Percentiles rank a stretch among this genome's conserved stretches.
Evolutionary conservation across 2,113 vertebrate species (phyloP).

Genomic region (Phylloscopus trochilus): DNA sequence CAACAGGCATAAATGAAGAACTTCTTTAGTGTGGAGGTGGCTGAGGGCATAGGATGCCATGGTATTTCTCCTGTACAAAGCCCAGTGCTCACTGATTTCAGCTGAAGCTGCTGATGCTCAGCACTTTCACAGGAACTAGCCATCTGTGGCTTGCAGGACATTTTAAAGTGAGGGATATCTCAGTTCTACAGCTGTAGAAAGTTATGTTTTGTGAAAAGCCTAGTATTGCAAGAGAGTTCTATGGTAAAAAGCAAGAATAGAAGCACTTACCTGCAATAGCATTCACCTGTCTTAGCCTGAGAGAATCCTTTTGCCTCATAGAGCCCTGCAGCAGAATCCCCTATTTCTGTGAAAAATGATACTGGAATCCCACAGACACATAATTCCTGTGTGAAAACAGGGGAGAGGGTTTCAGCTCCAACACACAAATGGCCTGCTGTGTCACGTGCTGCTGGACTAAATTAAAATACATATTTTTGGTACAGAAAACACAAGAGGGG

Average conservation of each 20-base stretch:
- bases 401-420: background rate
- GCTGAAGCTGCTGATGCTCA: background rate
- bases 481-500: background rate
- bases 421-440: background rate
- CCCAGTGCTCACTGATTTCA: background rate
- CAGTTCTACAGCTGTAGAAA: background rate
- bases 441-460: background rate
- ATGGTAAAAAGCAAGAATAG: background rate
- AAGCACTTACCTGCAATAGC: background rate
- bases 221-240: background rate
- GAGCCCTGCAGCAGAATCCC: background rate
- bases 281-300: background rate
- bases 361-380: background rate
- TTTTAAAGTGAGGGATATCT: background rate
- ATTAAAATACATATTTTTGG: background rate
- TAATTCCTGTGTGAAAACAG: background rate
- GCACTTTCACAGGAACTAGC: background rate
- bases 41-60: rapidly evolving
- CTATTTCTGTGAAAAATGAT: background rate
- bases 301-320: background rate
- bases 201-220: background rate
- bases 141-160: background rate
- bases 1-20: background rate
- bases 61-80: background rate
- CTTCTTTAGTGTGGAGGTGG: background rate